phyloP scores from a whole-genome alignment of 2,888 invertebrate genomes.

The Microdon myrmicae region DNA sequence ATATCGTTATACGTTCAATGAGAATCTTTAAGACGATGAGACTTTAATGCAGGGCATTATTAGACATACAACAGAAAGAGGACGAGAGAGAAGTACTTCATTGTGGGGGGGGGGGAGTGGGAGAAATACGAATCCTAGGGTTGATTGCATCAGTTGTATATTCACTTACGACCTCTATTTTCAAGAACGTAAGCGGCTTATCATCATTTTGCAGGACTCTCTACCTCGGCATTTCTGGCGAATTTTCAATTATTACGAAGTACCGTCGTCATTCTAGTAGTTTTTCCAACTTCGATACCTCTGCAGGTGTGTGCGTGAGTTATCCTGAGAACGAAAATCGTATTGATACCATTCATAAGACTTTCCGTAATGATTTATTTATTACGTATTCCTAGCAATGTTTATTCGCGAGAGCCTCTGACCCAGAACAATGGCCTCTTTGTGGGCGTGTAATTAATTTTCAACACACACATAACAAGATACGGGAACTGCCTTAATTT shows the following conservation, averaged over 20 bases:
- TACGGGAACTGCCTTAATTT: neutral
- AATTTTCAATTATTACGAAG: constrained; percentile 32
- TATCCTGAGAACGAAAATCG: constrained; percentile 13
- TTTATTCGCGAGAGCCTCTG: constrained; percentile 19
- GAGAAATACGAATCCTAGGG: too few relatives aligned
- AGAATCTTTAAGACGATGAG: constrained; percentile 36
- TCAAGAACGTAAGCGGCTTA: constrained; percentile 59
- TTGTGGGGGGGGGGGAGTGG: constrained; percentile 1
- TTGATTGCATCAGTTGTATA: constrained; percentile 25
- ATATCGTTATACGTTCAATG: too few relatives aligned
- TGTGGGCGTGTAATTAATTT: constrained; percentile 25
- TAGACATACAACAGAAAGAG: too few relatives aligned
- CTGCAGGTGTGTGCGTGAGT: constrained; percentile 2
- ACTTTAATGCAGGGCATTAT: too few relatives aligned
- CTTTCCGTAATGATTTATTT: constrained; percentile 46
- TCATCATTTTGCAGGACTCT: constrained; percentile 58
- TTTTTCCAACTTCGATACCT: constrained; percentile 43
- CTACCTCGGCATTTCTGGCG: constrained; percentile 11
- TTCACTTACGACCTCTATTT: constrained; percentile 40
- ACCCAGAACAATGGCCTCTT: constrained; percentile 4
- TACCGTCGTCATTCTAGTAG: constrained; percentile 50
- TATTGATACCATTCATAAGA: constrained; percentile 36
- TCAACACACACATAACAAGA: neutral
- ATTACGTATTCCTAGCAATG: constrained; percentile 2
- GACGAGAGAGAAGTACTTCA: too few relatives aligned